Conservation (phyloP, 2,888 invertebrate species). For the Drosophila mercatorum region DNA sequence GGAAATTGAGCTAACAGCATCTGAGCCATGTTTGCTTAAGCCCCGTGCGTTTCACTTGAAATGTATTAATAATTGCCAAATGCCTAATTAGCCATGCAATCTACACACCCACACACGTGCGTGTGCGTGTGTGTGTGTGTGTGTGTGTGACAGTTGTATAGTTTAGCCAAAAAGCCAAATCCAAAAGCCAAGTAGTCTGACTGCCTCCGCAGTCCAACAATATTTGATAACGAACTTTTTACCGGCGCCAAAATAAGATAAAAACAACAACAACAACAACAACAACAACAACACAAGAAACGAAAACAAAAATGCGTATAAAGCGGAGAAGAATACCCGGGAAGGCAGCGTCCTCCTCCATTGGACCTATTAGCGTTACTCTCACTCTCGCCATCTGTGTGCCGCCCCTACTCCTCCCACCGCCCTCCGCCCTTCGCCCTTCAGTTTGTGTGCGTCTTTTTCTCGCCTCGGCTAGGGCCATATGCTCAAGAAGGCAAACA, state of each 20-base stretch:
- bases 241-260: slow-evolving; percentile 48
- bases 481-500: slow-evolving; percentile 20
- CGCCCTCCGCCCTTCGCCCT: not conserved
- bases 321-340: slow-evolving; percentile 29
- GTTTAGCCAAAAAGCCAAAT: slow-evolving; percentile 19
- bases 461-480: slow-evolving; percentile 7
- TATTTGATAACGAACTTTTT: slow-evolving; percentile 44
- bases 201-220: slow-evolving; percentile 25
- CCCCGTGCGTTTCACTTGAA: slow-evolving; percentile 38
- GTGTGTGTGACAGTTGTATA: slow-evolving; percentile 12
- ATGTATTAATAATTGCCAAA: slow-evolving; percentile 76
- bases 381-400: slow-evolving; percentile 1
- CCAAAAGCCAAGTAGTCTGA: slow-evolving; percentile 10
- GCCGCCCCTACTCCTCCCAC: not conserved
- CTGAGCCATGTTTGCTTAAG: slow-evolving; percentile 50
- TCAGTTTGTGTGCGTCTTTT: slow-evolving; percentile 1
- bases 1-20: slow-evolving; percentile 21
- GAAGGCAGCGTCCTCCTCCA: slow-evolving; percentile 13
- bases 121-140: not conserved
- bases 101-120: slow-evolving; percentile 28
- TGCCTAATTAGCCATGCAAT: slow-evolving; percentile 73
- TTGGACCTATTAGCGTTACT: slow-evolving; percentile 18
- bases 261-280: slow-evolving; percentile 13
- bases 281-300: slow-evolving; percentile 2
- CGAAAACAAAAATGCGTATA: slow-evolving; percentile 44